Base-by-base conservation (phyloP, 2,888 invertebrate genomes). In the Rhingia rostrata region DNA sequence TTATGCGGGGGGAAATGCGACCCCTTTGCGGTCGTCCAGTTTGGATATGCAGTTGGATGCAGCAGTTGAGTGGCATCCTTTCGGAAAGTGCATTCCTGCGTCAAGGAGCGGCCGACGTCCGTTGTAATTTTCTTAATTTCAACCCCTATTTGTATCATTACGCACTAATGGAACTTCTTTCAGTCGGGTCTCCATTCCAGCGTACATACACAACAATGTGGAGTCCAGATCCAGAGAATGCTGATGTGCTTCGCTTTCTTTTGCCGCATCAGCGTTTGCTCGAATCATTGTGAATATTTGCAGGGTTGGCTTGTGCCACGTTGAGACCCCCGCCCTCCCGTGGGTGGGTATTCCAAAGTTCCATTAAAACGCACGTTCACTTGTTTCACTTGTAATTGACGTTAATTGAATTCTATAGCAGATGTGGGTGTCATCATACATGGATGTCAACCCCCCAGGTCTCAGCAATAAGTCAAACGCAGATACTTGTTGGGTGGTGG, bases 321-420 rank as follows among this genome's bases (percentile, higher is more conserved):
- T 4, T 12, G 47, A 4, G n/a, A 10, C 9, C 4, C 7, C 10
- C 7, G 30, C 5, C 4, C 7, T 9, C 10, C 12, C 5, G 4
- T 33, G 72, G 33, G 60, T 41, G 54, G 30, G 69, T 12, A 37
- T 35, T n/a, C n/a, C 33, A 47, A 70, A 56, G 84, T 70, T 84
- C 84, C 84, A 80, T 84, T 84, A 80, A 84, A 75, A 75, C 60
- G 84, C 84, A 84, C 74, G 78, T 79, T 84, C 79, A 64, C 70
- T 84, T 84, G 80, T 80, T 80, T 75, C 56, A 60, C 22, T 22
- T 75, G 70, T 75, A 84, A 84, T 84, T 84, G 84, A 84, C 79
- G 75, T 84, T 84, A 84, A 84, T 84, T 84, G 84, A 84, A 84
- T 84, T 84, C 75, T 66, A 75, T 75, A 69, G 70, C 56, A 75